These are phyloP conservation scores for Venustaconcha ellipsiformis DNA, from an alignment of 1,140 invertebrate species.

Conservation along the genomic window DNA sequence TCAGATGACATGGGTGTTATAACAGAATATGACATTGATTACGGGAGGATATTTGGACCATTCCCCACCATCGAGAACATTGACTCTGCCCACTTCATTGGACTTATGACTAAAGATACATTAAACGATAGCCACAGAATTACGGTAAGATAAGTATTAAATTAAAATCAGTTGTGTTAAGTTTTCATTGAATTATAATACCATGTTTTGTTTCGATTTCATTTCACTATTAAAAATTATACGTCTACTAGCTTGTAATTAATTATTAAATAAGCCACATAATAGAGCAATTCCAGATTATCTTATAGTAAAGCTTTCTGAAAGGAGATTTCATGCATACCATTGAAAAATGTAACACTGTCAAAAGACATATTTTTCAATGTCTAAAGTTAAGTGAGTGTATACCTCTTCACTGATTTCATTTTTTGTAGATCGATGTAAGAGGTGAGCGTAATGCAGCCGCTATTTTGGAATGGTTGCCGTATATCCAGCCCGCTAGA, in stretches of 20 bases:
- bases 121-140: too few species aligned
- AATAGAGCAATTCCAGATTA: too few species aligned
- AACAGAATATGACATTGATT: slow-evolving; percentile 57
- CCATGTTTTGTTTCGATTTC: too few species aligned
- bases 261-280: too few species aligned
- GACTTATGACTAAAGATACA: slow-evolving; percentile 57
- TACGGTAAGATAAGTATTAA: too few species aligned
- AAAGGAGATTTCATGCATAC: not conserved
- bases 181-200: too few species aligned
- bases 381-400: too few species aligned
- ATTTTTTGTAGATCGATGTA: slow-evolving; percentile 47
- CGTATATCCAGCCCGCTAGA: slow-evolving; percentile 63
- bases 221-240: too few species aligned
- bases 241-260: too few species aligned
- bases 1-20: slow-evolving; percentile 53
- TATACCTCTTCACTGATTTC: not conserved
- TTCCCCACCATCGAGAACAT: slow-evolving; percentile 57
- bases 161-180: too few species aligned
- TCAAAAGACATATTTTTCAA: not conserved
- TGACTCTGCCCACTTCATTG: slow-evolving; percentile 62
- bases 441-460: slow-evolving; percentile 34
- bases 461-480: slow-evolving; percentile 59
- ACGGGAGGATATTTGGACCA: slow-evolving; percentile 64
- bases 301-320: not conserved
- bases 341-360: not conserved